Percentiles rank a stretch among this genome's conserved stretches.
These are phyloP conservation scores for Andrena camellia DNA, from an alignment of 2,888 invertebrate species.

Conservation along the genomic window DNA sequence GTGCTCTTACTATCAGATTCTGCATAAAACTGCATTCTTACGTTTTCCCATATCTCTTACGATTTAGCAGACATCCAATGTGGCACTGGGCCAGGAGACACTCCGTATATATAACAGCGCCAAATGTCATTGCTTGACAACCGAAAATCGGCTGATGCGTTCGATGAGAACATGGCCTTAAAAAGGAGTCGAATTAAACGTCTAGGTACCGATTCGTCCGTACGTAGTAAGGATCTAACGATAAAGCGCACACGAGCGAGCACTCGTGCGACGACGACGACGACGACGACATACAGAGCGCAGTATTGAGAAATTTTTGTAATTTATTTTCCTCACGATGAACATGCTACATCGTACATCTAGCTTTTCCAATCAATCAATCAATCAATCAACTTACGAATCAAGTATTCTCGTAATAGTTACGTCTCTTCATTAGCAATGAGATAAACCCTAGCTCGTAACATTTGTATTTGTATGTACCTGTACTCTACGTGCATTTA, in stretches of 20 bases:
- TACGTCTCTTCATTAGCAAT: constrained; percentile 79
- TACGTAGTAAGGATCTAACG: constrained; percentile 67
- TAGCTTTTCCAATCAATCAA: constrained; percentile 66
- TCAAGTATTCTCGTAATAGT: constrained; percentile 68
- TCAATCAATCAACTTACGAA: constrained; percentile 52
- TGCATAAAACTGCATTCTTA: not conserved
- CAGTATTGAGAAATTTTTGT: constrained; percentile 83
- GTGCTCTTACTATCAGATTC: not conserved
- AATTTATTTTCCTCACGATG: constrained; percentile 83
- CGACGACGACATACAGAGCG: constrained; percentile 79
- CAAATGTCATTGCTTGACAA: constrained; percentile 19
- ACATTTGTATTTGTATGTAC: constrained; percentile 83
- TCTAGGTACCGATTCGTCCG: constrained; percentile 71
- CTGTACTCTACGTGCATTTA: constrained; percentile 84
- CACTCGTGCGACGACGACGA: constrained; percentile 70
- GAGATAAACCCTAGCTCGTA: constrained; percentile 80
- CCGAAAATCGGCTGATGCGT: constrained; percentile 1
- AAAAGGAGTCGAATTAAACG: constrained; percentile 29
- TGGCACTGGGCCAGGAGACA: too few relatives aligned
- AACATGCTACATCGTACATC: constrained; percentile 72
- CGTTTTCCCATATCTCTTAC: too few relatives aligned
- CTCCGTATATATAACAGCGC: constrained; percentile 8
- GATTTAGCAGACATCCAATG: too few relatives aligned
- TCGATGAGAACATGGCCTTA: constrained; percentile 32
- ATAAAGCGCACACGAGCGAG: constrained; percentile 74